These are phyloP conservation scores for Troides helena DNA, from an alignment of 2,888 invertebrate genomes.

Conservation along the genomic window DNA sequence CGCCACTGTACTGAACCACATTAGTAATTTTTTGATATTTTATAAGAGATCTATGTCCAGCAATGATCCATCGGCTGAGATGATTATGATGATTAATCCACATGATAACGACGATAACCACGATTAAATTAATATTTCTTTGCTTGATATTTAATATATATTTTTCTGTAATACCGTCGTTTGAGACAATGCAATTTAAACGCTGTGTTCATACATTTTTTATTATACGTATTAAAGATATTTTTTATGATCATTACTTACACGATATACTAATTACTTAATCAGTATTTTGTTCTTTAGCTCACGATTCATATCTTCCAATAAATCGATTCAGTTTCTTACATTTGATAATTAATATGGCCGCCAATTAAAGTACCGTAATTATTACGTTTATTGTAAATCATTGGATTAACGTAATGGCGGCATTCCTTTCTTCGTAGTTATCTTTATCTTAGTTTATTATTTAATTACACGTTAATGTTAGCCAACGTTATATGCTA, in stretches of 20 bases:
- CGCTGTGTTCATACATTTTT: background rate
- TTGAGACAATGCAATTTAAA: background rate
- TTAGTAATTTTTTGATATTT: no score
- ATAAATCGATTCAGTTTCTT: constrained; percentile 54
- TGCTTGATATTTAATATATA: background rate
- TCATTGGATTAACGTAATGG: constrained; percentile 64
- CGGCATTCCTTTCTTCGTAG: constrained; percentile 47
- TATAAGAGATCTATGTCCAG: no score
- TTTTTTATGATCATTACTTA: background rate
- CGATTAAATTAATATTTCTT: no score
- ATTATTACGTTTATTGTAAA: constrained; percentile 72
- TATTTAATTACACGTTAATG: constrained; percentile 72
- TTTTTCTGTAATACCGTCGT: background rate
- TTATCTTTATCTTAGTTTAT: constrained; percentile 73
- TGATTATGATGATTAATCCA: no score
- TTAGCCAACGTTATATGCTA: constrained; percentile 53
- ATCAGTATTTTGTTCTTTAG: constrained; percentile 32
- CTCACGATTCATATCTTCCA: constrained; percentile 28
- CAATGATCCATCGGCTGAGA: no score
- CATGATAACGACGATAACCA: no score
- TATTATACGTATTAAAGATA: background rate
- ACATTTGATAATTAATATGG: constrained; percentile 75
- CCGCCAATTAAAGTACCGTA: constrained; percentile 69
- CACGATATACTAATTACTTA: constrained; percentile 29
- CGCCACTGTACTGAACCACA: no score